Conservation (phyloP, 2,113 vertebrate genomes). For the Platichthys flesus region DNA sequence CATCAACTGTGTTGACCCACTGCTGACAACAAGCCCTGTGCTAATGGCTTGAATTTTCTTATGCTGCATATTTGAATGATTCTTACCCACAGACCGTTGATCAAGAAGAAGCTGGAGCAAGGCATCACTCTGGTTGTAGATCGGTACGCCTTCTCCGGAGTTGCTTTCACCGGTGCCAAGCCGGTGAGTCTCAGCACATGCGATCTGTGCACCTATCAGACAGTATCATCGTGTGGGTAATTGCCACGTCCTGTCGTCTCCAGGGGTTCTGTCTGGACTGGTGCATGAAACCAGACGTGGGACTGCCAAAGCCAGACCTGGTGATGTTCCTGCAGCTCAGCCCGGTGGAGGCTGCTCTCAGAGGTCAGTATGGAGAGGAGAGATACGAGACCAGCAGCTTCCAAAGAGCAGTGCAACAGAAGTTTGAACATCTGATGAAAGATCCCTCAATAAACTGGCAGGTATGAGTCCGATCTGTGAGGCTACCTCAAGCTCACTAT, state of each 20-base stretch:
- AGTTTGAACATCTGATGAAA: constrained; percentile 87
- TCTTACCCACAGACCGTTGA: constrained; percentile 70
- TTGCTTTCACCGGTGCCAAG: constrained; percentile 94
- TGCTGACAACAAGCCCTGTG: too few species aligned
- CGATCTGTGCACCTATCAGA: not conserved
- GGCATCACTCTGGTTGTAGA: constrained; percentile 92
- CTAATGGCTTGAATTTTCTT: not conserved
- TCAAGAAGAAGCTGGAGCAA: constrained; percentile 87
- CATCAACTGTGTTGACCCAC: too few species aligned
- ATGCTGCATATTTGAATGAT: not conserved
- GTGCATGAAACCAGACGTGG: constrained; percentile 91
- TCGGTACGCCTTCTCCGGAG: constrained; percentile 96
- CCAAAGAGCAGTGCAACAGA: constrained; percentile 84
- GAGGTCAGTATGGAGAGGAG: constrained; percentile 88
- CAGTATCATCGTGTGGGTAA: not conserved
- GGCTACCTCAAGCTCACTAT: too few species aligned
- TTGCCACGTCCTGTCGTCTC: not conserved
- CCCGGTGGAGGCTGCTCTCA: constrained; percentile 75
- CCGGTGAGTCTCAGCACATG: constrained; percentile 81
- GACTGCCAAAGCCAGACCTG: constrained; percentile 94
- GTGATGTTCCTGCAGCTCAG: constrained; percentile 91
- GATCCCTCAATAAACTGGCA: constrained; percentile 91
- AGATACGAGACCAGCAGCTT: constrained; percentile 88
- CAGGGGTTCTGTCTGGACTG: constrained; percentile 92
- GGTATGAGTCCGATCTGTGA: constrained; percentile 75